Percentiles rank a stretch among this genome's conserved stretches.
Conservation (phyloP, 2,113 vertebrate species). For the Anser brachyrhynchus region DNA sequence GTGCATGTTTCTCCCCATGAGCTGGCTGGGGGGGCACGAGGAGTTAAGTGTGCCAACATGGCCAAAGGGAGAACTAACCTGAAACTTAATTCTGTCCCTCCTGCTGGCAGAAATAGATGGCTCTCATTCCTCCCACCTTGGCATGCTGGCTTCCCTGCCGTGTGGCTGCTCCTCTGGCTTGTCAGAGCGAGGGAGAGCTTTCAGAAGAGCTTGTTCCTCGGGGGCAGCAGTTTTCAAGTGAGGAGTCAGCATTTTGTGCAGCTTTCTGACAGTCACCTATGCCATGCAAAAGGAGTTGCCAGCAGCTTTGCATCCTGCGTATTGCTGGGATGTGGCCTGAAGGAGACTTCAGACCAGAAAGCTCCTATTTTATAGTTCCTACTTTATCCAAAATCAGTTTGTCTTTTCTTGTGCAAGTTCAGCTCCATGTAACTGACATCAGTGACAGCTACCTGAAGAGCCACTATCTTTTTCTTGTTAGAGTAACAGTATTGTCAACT, state of each 20-base stretch:
- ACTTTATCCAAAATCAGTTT: accelerated
- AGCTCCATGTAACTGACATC: accelerated
- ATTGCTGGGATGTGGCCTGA: background rate
- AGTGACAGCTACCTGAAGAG: background rate
- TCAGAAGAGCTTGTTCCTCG: background rate
- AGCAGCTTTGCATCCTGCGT: background rate
- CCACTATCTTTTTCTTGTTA: background rate
- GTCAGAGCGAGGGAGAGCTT: background rate
- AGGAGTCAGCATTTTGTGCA: background rate
- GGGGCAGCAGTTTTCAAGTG: background rate
- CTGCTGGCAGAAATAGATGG: background rate
- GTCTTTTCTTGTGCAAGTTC: background rate
- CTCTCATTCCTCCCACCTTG: background rate
- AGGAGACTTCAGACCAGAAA: background rate
- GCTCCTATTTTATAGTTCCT: background rate
- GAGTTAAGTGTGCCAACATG: accelerated
- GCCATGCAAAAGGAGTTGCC: background rate
- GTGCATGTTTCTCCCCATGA: accelerated
- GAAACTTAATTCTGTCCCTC: background rate
- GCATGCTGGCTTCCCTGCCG: accelerated
- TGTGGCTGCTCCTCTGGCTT: accelerated
- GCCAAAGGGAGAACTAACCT: background rate
- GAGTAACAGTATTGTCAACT: background rate
- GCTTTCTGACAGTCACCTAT: background rate
- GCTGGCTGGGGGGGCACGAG: background rate